Conservation (phyloP, 1,140 invertebrate genomes). For the Cotesia glomerata region DNA sequence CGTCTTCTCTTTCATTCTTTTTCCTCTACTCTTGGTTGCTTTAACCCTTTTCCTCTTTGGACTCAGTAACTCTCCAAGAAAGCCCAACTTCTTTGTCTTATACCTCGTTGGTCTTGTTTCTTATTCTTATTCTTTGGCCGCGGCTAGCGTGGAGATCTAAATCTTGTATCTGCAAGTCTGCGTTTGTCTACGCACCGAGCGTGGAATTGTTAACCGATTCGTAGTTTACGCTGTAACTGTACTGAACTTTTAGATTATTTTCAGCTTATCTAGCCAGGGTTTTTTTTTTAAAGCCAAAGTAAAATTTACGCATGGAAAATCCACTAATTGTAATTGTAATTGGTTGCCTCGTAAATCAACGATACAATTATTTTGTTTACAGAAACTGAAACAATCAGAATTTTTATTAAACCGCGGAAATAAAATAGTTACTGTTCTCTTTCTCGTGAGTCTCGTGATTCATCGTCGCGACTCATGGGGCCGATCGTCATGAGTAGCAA, state of each 20-base stretch:
- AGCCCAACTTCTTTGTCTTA: neutral
- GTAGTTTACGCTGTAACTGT: neutral
- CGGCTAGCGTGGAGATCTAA: constrained; percentile 41
- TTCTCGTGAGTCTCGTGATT: constrained; percentile 28
- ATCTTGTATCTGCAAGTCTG: constrained; percentile 42
- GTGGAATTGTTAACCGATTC: neutral
- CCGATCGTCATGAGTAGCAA: constrained; percentile 9
- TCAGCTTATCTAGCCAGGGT: neutral
- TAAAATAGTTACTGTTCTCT: neutral
- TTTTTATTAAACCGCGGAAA: neutral
- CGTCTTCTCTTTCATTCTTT: constrained; percentile 19
- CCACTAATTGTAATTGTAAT: no score
- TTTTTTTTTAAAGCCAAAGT: no score
- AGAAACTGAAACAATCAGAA: neutral
- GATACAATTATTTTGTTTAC: no score
- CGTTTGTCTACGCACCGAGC: neutral
- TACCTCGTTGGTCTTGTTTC: constrained; percentile 5
- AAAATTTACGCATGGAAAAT: no score
- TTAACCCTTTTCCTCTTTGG: constrained; percentile 16
- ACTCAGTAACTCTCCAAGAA: neutral
- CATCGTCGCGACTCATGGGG: neutral
- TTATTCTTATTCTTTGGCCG: constrained; percentile 35
- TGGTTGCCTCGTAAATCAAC: no score
- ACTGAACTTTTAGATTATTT: neutral
- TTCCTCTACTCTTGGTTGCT: constrained; percentile 10